Conservation (phyloP, 2,113 vertebrate genomes). For the Eolophus roseicapilla region DNA sequence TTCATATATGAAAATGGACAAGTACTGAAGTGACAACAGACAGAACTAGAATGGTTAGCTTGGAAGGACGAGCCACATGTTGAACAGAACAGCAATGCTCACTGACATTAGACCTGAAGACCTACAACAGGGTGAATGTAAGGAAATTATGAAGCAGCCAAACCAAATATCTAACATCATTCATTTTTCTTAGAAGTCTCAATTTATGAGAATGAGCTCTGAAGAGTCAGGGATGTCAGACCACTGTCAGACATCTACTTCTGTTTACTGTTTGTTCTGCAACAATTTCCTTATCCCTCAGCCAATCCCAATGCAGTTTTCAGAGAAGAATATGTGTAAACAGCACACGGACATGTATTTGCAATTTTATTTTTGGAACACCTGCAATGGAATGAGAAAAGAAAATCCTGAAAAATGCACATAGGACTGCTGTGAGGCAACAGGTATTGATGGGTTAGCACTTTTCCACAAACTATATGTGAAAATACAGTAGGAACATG, state of each 20-base stretch:
- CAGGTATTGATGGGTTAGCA: neutral
- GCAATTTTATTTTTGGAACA: neutral
- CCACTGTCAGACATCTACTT: neutral
- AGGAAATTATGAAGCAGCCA: neutral
- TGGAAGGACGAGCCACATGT: neutral
- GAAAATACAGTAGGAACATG: neutral
- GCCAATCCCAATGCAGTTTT: neutral
- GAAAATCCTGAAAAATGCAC: neutral
- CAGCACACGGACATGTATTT: rapidly evolving
- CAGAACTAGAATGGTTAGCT: neutral
- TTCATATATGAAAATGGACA: neutral
- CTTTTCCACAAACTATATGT: neutral
- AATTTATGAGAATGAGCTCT: neutral
- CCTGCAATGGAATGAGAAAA: neutral
- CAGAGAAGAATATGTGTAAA: neutral
- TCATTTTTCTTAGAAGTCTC: neutral
- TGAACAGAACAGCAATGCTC: neutral
- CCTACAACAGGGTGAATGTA: neutral
- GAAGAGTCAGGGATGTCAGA: neutral
- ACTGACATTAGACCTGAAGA: neutral
- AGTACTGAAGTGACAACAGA: neutral
- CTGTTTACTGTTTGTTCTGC: neutral
- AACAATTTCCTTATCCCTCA: neutral
- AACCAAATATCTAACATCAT: neutral
- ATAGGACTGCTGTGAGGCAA: neutral